phyloP scores from a whole-genome alignment of 2,797 vertebrate genomes.

The Sylvilagus floridanus region DNA sequence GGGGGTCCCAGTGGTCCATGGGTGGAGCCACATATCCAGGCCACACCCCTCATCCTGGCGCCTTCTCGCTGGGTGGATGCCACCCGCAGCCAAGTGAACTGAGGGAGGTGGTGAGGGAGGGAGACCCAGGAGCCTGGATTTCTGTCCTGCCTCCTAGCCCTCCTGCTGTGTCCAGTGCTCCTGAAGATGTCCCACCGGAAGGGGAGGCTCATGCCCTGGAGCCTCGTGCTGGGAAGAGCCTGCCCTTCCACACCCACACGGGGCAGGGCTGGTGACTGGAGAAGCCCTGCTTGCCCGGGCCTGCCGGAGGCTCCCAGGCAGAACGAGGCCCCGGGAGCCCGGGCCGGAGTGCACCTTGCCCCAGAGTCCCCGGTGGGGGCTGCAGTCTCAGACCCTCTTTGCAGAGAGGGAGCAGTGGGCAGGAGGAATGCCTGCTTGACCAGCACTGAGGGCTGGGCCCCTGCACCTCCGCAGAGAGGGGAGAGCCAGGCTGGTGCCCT shows the following conservation, averaged over 20 bases:
- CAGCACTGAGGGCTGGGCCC: not conserved
- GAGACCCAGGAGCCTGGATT: not conserved
- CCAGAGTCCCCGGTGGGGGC: not conserved
- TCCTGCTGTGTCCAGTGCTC: not conserved
- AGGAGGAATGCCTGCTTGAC: rapidly evolving
- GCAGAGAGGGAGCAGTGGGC: not conserved
- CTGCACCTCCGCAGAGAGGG: not conserved
- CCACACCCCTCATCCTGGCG: not conserved
- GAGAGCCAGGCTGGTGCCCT: not conserved
- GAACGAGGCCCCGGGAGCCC: not conserved
- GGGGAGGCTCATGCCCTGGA: not conserved
- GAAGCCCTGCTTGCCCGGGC: slow-evolving; percentile 15
- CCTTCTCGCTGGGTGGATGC: not conserved
- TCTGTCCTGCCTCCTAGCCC: not conserved
- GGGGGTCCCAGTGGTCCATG: not conserved
- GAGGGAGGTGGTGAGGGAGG: not conserved
- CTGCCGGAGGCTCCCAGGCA: not conserved
- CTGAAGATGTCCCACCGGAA: slow-evolving; percentile 12
- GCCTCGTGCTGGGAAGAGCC: slow-evolving; percentile 14
- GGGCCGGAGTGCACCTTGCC: not conserved
- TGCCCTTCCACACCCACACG: not conserved
- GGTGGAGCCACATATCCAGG: not conserved
- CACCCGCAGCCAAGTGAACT: no score
- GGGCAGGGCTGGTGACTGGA: not conserved
- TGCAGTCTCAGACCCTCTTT: not conserved